phyloP scores from a whole-genome alignment of 2,797 vertebrate genomes.

The Xiphorhynchus erythropygius region DNA sequence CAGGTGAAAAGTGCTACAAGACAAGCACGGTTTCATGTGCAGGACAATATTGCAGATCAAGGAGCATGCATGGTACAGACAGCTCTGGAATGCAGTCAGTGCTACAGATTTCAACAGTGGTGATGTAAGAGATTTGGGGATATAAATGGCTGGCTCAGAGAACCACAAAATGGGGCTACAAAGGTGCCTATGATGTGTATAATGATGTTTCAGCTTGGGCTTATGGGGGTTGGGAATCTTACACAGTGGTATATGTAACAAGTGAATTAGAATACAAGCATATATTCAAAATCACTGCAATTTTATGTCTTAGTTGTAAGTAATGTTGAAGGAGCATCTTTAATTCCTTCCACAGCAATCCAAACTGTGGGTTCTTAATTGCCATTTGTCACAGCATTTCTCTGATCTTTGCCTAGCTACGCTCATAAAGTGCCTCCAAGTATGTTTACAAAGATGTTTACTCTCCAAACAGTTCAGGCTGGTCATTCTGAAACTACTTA shows the following conservation, averaged over 20 bases:
- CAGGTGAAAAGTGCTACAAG: neutral
- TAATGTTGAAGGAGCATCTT: neutral
- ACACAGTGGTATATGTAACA: neutral
- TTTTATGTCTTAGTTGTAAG: neutral
- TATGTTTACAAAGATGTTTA: slow-evolving; percentile 49
- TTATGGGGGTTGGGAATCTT: neutral
- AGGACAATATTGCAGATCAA: neutral
- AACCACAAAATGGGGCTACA: neutral
- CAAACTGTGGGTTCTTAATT: neutral
- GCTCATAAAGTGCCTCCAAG: neutral
- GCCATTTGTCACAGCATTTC: neutral
- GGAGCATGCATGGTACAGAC: neutral
- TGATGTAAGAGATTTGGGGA: neutral
- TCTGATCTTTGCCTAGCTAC: neutral
- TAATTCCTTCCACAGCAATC: neutral
- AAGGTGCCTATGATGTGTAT: neutral
- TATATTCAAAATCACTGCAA: neutral
- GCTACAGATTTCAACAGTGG: neutral
- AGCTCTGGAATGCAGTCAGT: neutral
- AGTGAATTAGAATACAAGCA: neutral
- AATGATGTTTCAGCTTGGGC: neutral
- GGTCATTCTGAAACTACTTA: slow-evolving; percentile 15
- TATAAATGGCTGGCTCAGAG: neutral
- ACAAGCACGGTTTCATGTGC: neutral
- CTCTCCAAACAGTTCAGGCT: slow-evolving; percentile 44